These are phyloP conservation scores for Galleria mellonella DNA, from an alignment of 1,140 invertebrate genomes.

Conservation along the genomic window DNA sequence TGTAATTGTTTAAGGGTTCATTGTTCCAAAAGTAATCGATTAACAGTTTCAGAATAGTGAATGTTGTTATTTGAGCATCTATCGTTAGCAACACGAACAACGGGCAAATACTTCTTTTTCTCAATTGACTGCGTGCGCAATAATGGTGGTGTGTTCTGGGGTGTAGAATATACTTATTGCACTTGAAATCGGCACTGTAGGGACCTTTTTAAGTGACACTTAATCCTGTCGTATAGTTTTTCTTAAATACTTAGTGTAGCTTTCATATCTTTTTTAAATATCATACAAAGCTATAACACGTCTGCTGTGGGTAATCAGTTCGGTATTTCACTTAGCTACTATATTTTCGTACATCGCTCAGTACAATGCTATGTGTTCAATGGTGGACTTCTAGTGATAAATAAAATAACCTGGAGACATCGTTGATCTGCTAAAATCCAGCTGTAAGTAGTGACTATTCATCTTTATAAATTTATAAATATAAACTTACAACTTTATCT, in stretches of 20 bases:
- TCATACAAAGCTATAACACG: not conserved
- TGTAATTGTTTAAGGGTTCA: too few species aligned
- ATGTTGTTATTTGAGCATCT: too few species aligned
- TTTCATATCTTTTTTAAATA: slow-evolving; percentile 2
- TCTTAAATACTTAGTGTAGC: slow-evolving; percentile 13
- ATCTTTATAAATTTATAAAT: too few species aligned
- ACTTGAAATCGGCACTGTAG: slow-evolving; percentile 1
- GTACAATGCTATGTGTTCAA: slow-evolving; percentile 37
- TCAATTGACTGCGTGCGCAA: slow-evolving; percentile 11
- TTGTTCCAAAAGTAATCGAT: too few species aligned
- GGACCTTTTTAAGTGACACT: too few species aligned
- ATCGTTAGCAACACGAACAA: too few species aligned
- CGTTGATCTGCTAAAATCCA: slow-evolving; percentile 5
- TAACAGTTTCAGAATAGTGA: too few species aligned
- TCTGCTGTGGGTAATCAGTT: slow-evolving; percentile 32
- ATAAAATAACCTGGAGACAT: slow-evolving; percentile 20
- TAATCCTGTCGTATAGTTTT: not conserved
- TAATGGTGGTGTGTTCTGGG: slow-evolving; percentile 15
- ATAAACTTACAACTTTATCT: slow-evolving; percentile 8
- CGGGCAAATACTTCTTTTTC: too few species aligned
- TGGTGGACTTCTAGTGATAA: slow-evolving; percentile 32
- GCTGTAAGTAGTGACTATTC: slow-evolving; percentile 25
- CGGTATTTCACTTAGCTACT: slow-evolving; percentile 32
- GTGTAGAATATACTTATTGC: slow-evolving; percentile 7
- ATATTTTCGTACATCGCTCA: slow-evolving; percentile 21